Base-by-base conservation (phyloP, 2,888 invertebrate genomes). In the Clistopyga incitator region DNA sequence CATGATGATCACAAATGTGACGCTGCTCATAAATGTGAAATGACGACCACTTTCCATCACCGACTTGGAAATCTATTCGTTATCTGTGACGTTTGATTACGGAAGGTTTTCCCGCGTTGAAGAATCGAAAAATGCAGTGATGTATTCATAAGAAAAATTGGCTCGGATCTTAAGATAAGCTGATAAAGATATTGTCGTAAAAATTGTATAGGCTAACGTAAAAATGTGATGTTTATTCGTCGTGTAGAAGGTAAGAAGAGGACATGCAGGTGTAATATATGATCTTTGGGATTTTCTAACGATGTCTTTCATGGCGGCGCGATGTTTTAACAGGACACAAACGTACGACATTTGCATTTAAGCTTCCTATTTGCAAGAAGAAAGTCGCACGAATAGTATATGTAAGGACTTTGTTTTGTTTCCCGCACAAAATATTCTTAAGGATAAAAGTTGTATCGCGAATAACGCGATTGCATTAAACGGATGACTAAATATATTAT, bases 371-470 rank as follows among this genome's bases (percentile, higher is more conserved):
- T 59, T 25, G 29, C 29, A 15, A 29, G 59, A 15, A 4, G 13
- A 13, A n/a, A 29, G 29, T n/a, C 6, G n/a, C 59, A 29, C 29
- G 29, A 29, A 59, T 29, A 8, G 29, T 13, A 15, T 59, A 25
- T 38, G 38, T 25, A 25, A 29, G 29, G 15, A 29, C 15, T 29
- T 38, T 45, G 10, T 61, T 78, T 65, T 54, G 23, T 76, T 67
- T 81, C 67, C 52, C 75, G 81, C 75, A 78, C 74, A 78, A 81
- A 75, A 81, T 70, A 71, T 77, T 76, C 81, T 65, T 77, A 67
- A 77, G 56, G 34, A 81, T 77, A 77, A 77, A 38, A 77, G 52
- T 75, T 80, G 81, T 77, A 81, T 67, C 65, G 81, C 23, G 64
- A 65, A 81, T 77, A 77, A 54, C 71, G 71, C 76, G 54, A 72